A percentile compares a stretch with the other conserved stretches of the same genome.
phyloP scores from a whole-genome alignment of 2,797 vertebrate species.

The Australoheros facetus region DNA sequence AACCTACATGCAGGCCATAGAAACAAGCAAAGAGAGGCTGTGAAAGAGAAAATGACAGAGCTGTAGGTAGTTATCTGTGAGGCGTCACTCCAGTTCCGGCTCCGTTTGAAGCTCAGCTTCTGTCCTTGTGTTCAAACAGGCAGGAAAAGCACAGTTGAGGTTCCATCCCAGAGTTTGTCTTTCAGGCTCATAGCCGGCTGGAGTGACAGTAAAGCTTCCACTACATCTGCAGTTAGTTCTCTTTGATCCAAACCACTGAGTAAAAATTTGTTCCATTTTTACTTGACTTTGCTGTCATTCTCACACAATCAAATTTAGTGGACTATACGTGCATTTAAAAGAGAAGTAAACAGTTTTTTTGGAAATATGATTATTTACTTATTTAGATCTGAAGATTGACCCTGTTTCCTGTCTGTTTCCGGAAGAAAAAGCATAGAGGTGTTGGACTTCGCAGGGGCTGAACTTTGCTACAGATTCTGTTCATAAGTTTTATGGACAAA shows the following conservation, averaged over 20 bases:
- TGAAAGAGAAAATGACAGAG: slow-evolving; percentile 56
- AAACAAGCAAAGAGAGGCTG: slow-evolving; percentile 42
- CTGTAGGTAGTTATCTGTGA: slow-evolving; percentile 64
- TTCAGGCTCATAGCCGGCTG: slow-evolving; percentile 16
- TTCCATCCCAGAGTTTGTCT: slow-evolving; percentile 29
- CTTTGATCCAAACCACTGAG: slow-evolving; percentile 15
- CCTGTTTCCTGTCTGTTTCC: background rate
- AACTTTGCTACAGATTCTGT: background rate
- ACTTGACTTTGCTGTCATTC: background rate
- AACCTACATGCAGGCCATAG: slow-evolving; percentile 17
- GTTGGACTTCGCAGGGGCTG: background rate
- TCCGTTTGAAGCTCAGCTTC: slow-evolving; percentile 59
- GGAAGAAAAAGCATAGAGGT: background rate
- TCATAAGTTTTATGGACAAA: background rate
- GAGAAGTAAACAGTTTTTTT: background rate
- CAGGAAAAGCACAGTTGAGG: slow-evolving; percentile 29
- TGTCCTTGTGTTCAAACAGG: slow-evolving; percentile 61
- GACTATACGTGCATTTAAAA: background rate
- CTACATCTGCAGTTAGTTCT: slow-evolving; percentile 6
- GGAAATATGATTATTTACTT: background rate
- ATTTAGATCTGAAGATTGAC: background rate
- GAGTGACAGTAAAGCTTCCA: slow-evolving; percentile 15
- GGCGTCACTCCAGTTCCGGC: slow-evolving; percentile 51
- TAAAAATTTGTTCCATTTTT: background rate
- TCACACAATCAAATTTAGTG: background rate